Base-by-base conservation (phyloP, 2,888 invertebrate species). In the Orthonevra nobilis region DNA sequence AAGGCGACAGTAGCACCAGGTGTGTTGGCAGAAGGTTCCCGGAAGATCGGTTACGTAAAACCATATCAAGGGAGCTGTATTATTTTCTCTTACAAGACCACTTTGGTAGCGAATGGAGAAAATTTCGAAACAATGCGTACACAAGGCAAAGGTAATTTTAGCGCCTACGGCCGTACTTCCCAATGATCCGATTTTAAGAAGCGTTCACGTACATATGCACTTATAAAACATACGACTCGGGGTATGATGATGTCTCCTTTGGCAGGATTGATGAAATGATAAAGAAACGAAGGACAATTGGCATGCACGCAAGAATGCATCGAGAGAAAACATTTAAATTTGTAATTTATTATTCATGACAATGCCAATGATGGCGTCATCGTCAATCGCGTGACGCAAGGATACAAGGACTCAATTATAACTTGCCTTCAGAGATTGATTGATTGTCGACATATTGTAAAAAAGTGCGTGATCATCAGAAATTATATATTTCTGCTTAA, bases 301-400 rank as follows among this genome's bases (percentile, higher is more conserved):
- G 14, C 26, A 20, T 14, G 46, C 20, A 73, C n/a, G 56, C 32
- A 58, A 32, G 3, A 40, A 56, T 34, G 10, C 73, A 66, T 42
- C 60, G 38, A 56, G 30, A 56, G 61, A 42, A 66, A 40, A 30
- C 75, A 72, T 66, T 77, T 60, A 77, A 77, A 72, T 72, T 77
- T 72, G 26, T 70, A 77, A 77, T 72, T 72, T 72, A 77, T 66
- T 72, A 77, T 77, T 77, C 72, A 77, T 77, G 66, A 60, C 72
- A 72, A 44, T n/a, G 44, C 3, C 23, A 23, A 58, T 69, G 74
- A 77, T 52, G 72, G 36, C 72, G 72, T 66, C 38, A 72, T 77
- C 60, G 60, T 48, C 64, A 48, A 72, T 77, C 58, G 72, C 70
- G 70, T 77, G 75, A 64, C 70, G n/a, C n/a, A 64, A 23, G 63